A percentile compares a stretch with the other conserved stretches of the same genome.
phyloP scores from a whole-genome alignment of 2,797 vertebrate genomes.

The Melanotaenia maccullochi region DNA sequence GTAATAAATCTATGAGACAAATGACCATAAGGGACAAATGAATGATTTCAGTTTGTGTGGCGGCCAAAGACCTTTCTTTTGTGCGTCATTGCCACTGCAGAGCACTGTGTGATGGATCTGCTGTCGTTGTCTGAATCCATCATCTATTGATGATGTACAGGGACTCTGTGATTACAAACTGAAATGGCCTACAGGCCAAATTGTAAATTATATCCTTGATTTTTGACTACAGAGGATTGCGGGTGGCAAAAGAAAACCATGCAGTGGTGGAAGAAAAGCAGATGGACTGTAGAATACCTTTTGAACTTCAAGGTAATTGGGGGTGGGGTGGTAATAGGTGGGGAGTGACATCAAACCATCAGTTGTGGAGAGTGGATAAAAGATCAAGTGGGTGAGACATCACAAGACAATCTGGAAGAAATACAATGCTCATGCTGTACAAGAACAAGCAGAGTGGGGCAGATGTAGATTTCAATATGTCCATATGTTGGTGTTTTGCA shows the following conservation, averaged over 20 bases:
- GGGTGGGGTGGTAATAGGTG: slow-evolving; percentile 21
- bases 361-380: slow-evolving; percentile 40
- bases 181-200: slow-evolving; percentile 52
- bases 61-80: slow-evolving; percentile 58
- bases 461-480: slow-evolving; percentile 42
- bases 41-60: slow-evolving; percentile 51
- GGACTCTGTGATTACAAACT: slow-evolving; percentile 70
- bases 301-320: slow-evolving; percentile 63
- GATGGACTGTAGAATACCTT: slow-evolving; percentile 52
- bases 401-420: slow-evolving; percentile 36
- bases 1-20: slow-evolving; percentile 49
- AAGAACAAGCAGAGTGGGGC: slow-evolving; percentile 30
- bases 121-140: slow-evolving; percentile 49
- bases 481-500: slow-evolving; percentile 45
- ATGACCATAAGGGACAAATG: slow-evolving; percentile 49
- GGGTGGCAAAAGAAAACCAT: slow-evolving; percentile 48
- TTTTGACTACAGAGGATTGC: slow-evolving; percentile 51
- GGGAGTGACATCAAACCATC: slow-evolving; percentile 52
- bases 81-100: slow-evolving; percentile 42
- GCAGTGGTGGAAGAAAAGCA: slow-evolving; percentile 21
- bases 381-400: slow-evolving; percentile 19
- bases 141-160: slow-evolving; percentile 60
- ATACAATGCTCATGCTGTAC: slow-evolving; percentile 21
- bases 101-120: slow-evolving; percentile 44
- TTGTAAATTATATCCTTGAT: slow-evolving; percentile 68